Percentiles rank a stretch among this genome's conserved stretches.
phyloP scores from a whole-genome alignment of 2,888 invertebrate species.

The Hirtodrosophila histrioides region DNA sequence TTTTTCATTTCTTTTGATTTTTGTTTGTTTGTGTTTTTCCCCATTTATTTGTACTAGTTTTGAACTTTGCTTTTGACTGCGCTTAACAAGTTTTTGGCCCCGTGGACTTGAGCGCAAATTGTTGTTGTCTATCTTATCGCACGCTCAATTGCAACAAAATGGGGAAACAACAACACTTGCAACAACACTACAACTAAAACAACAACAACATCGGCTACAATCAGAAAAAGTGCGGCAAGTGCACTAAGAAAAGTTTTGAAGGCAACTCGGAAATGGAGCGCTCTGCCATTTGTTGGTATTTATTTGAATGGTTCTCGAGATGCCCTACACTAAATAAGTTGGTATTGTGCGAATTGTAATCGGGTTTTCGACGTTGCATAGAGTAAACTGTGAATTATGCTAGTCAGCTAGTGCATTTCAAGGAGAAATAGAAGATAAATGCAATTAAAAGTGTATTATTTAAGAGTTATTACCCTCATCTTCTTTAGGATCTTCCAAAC shows the following conservation, averaged over 20 bases:
- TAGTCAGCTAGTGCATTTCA: too few relatives aligned
- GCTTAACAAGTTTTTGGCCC: constrained; percentile 37
- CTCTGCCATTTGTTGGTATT: constrained; percentile 56
- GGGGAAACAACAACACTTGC: constrained; percentile 20
- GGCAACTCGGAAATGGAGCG: constrained; percentile 63
- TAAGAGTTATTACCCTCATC: too few relatives aligned
- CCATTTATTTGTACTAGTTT: constrained; percentile 10
- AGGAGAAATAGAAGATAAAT: too few relatives aligned
- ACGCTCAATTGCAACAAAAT: constrained; percentile 52
- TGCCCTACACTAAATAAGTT: constrained; percentile 15
- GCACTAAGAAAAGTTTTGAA: constrained; percentile 51
- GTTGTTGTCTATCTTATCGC: constrained; percentile 28
- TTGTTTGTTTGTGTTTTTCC: constrained; percentile 13
- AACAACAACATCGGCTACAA: constrained; percentile 6
- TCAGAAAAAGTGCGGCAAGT: constrained; percentile 39
- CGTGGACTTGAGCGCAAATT: constrained; percentile 25
- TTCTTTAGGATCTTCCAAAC: too few relatives aligned
- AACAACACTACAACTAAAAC: neutral
- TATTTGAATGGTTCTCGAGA: constrained; percentile 59
- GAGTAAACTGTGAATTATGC: constrained; percentile 3
- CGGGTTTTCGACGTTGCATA: constrained; percentile 14
- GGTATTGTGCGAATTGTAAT: constrained; percentile 24
- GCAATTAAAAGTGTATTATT: too few relatives aligned
- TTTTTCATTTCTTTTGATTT: constrained; percentile 16
- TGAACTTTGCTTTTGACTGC: constrained; percentile 64